These are phyloP conservation scores for Gari tellinella DNA, from an alignment of 2,888 invertebrate species.

Conservation along the genomic window DNA sequence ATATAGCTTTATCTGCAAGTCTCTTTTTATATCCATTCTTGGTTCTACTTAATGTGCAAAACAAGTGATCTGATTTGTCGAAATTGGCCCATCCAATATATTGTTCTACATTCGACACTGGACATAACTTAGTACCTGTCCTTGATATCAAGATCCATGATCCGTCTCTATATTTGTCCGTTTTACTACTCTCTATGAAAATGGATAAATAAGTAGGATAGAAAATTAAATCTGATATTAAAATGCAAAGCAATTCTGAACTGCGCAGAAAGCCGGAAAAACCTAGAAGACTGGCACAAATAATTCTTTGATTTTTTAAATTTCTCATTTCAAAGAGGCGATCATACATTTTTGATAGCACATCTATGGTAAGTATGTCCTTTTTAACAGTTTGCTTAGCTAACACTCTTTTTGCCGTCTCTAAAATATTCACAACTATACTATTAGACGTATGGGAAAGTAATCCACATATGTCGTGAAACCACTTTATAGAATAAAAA, in stretches of 20 bases:
- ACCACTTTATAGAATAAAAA: neutral
- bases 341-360: neutral
- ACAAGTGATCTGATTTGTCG: neutral
- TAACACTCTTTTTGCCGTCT: conserved; percentile 21
- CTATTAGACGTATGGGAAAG: neutral
- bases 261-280: conserved; percentile 33
- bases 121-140: conserved; percentile 11
- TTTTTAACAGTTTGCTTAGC: conserved; percentile 9
- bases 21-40: neutral
- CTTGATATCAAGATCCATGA: conserved; percentile 16
- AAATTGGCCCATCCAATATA: conserved; percentile 1
- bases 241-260: conserved; percentile 28
- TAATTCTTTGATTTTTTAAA: conserved; percentile 22
- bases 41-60: neutral
- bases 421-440: conserved; percentile 24
- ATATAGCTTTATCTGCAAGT: neutral
- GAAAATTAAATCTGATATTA: conserved; percentile 17
- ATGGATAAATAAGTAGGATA: neutral
- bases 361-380: conserved; percentile 10
- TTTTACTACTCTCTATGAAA: conserved; percentile 31
- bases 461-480: conserved; percentile 15
- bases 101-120: neutral
- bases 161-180: conserved; percentile 39
- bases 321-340: conserved; percentile 8
- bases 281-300: conserved; percentile 13